A percentile compares a stretch with the other conserved stretches of the same genome.
Evolutionary conservation across 2,113 vertebrate species (phyloP).

Genomic region (Anoplopoma fimbria): DNA sequence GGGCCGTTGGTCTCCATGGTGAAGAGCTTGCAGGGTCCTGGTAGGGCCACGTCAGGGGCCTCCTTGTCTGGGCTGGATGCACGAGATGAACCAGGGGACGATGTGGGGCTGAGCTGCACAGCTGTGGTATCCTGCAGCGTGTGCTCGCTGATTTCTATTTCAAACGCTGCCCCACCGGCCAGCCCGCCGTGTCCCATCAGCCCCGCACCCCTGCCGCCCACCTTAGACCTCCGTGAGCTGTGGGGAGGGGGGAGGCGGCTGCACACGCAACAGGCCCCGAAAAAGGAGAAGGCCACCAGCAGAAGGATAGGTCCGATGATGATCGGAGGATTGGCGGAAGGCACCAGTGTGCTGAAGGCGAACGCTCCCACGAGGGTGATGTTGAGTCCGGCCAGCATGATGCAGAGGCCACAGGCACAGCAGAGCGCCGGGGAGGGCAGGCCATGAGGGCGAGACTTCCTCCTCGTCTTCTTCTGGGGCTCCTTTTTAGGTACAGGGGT

Average conservation of each 20-base stretch:
- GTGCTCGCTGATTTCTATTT: constrained; percentile 97
- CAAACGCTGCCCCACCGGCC: constrained; percentile 86
- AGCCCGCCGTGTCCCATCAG: constrained; percentile 83
- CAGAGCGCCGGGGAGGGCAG: constrained; percentile 93
- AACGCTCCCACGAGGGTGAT: constrained; percentile 96
- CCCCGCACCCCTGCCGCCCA: constrained; percentile 81
- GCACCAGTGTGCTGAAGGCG: constrained; percentile 91
- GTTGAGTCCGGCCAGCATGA: constrained; percentile 97
- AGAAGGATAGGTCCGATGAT: constrained; percentile 92
- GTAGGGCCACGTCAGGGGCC: constrained; percentile 33
- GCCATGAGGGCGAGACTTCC: constrained; percentile 82
- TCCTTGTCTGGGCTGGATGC: constrained; percentile 85
- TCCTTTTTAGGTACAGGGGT: constrained; percentile 87
- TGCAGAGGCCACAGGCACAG: constrained; percentile 97
- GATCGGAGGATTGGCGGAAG: constrained; percentile 91
- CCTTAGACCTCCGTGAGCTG: constrained; percentile 78
- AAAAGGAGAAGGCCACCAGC: constrained; percentile 91
- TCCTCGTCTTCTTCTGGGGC: constrained; percentile 80
- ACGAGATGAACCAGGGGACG: constrained; percentile 89
- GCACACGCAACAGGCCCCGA: constrained; percentile 93
- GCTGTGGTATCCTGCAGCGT: constrained; percentile 95
- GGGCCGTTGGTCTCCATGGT: constrained; percentile 80
- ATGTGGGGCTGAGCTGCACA: constrained; percentile 94
- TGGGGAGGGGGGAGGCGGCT: constrained; percentile 87
- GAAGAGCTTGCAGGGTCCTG: constrained; percentile 75